Evolutionary conservation across 2,113 vertebrate species (phyloP), one percentile per base, ranked within the genome.

Genomic region (Pseudolaguvia tuberculata): DNA sequence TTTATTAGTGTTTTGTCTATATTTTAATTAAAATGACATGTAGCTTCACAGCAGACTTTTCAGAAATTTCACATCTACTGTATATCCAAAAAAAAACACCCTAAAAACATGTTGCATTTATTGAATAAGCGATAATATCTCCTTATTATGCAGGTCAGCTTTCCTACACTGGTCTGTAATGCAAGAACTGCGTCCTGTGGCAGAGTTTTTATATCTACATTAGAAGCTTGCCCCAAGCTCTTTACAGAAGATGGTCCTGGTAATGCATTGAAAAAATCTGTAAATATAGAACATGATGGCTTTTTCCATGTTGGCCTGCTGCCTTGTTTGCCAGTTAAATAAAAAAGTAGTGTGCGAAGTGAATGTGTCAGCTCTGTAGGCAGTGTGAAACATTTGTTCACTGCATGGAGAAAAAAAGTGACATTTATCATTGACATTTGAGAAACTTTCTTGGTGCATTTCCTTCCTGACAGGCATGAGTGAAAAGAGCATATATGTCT

Each of bases 341-440:
- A 72, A 72, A 72, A 72, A 72, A 81, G 55, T 71, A 71, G 29
- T 47, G 76, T 48, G 67, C 12, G 53, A 70, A 62, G 50, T 61
- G 61, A 4, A 45, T 59, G 68, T 48, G 59, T 66, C 27, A 70
- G 39, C 63, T 71, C 57, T 63, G 75, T 61, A 55, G 75, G 67
- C 58, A 69, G 75, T 70, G 75, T 77, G 75, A 77, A 77, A 31
- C 50, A 55, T 70, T 70, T 71, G 47, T 77, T 71, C 42, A 2
- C 21, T 31, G 4, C 66, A 53, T 27, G 6, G 2, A 5, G 45
- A 56, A 57, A 25, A 47, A 47, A 13, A 53, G 18, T 14, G 3
- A 48, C 42, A 10, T n/a, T 35, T 52, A 53, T n/a, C 11, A 8
- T 35, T 21, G 27, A 53, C 20, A 7, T 70, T 14, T 17, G 62